phyloP scores from a whole-genome alignment of 2,113 vertebrate species.

The Rhinopomastus cyanomelas region DNA sequence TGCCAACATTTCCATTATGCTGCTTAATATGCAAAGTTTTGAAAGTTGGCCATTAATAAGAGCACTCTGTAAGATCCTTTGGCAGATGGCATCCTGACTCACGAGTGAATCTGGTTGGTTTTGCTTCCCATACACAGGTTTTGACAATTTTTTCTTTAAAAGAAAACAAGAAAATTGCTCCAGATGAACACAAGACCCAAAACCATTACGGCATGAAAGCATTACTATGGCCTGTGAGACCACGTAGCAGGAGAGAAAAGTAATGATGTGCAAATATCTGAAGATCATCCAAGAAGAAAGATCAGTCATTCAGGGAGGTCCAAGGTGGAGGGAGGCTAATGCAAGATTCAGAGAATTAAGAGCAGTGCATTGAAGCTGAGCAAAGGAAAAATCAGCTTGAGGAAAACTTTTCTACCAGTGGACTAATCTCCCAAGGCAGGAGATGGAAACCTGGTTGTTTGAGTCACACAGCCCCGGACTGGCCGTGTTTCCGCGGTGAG shows the following conservation, averaged over 20 bases:
- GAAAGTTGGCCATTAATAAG: conserved; percentile 44
- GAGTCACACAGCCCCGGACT: conserved; percentile 43
- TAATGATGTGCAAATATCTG: conserved; percentile 67
- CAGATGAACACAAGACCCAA: conserved; percentile 68
- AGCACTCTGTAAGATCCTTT: conserved; percentile 29
- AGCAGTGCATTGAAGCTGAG: neutral
- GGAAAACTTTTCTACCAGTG: conserved; percentile 50
- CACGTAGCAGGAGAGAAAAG: conserved; percentile 58
- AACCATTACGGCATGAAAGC: conserved; percentile 52
- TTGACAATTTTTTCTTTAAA: neutral
- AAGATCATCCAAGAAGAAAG: conserved; percentile 59
- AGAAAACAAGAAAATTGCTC: conserved; percentile 26
- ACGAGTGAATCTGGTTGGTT: neutral
- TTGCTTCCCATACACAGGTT: conserved; percentile 38
- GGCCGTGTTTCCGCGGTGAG: conserved; percentile 2
- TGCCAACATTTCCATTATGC: conserved; percentile 44
- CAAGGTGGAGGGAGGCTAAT: conserved; percentile 37
- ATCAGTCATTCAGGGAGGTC: conserved; percentile 60
- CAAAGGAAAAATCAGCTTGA: conserved; percentile 25
- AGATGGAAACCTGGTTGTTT: conserved; percentile 54
- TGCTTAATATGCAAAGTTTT: conserved; percentile 28
- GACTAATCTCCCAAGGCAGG: conserved; percentile 33
- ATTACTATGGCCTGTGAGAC: conserved; percentile 59
- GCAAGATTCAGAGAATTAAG: conserved; percentile 19
- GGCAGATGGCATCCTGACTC: conserved; percentile 12